Evolutionary conservation across 2,797 vertebrate genomes (phyloP).

Genomic region (Lepilemur septentrionalis): DNA sequence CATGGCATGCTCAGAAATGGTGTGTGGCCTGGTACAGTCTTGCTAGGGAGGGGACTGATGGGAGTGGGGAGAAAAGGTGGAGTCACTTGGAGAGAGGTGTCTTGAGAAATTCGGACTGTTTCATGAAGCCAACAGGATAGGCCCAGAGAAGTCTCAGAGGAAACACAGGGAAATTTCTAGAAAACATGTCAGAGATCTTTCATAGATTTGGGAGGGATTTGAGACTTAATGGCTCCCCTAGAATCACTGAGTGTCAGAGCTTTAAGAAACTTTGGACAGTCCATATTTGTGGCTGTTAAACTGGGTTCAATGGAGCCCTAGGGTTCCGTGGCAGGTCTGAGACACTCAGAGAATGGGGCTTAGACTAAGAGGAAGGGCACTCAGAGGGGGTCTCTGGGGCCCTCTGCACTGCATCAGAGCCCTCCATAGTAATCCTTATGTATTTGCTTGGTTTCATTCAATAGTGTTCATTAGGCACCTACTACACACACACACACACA

Average conservation of each 20-base stretch:
- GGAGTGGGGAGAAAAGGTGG: background rate
- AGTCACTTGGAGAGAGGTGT: background rate
- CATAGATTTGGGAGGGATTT: background rate
- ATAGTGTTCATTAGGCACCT: background rate
- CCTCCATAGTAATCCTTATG: background rate
- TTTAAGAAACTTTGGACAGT: background rate
- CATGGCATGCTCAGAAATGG: too few species aligned
- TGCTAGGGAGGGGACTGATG: background rate
- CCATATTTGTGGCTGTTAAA: background rate
- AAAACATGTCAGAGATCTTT: background rate
- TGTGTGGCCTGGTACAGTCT: accelerated
- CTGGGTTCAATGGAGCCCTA: background rate
- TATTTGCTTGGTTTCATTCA: background rate
- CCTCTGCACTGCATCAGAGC: background rate
- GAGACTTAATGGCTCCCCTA: background rate
- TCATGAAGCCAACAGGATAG: background rate
- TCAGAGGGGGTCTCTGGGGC: background rate
- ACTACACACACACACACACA: too few species aligned
- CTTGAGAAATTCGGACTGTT: background rate
- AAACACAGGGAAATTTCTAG: background rate
- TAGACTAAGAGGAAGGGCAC: background rate
- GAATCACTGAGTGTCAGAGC: background rate
- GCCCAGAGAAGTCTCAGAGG: background rate
- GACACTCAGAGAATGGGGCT: background rate
- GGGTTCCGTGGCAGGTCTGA: background rate